Evolutionary conservation across 2,888 invertebrate genomes (phyloP).

Genomic region (Parasteatoda lunata): DNA sequence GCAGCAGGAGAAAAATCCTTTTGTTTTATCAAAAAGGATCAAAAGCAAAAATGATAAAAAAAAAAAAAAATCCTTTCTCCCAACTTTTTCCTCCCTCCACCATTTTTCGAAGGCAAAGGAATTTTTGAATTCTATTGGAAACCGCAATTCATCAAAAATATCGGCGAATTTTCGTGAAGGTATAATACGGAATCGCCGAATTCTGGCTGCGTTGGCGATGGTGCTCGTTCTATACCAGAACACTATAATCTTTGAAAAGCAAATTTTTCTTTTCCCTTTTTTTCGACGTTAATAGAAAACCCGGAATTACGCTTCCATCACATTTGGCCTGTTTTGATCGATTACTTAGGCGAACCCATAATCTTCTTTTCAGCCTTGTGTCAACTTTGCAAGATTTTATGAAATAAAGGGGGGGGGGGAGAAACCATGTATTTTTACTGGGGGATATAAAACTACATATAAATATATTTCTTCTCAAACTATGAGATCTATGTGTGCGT

Average conservation of each 20-base stretch:
- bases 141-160: slow-evolving; percentile 59
- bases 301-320: slow-evolving; percentile 51
- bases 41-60: neutral
- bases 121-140: slow-evolving; percentile 54
- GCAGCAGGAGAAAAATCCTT: slow-evolving; percentile 13
- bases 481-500: neutral
- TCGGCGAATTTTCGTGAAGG: slow-evolving; percentile 20
- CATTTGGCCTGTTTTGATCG: slow-evolving; percentile 55
- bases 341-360: slow-evolving; percentile 41
- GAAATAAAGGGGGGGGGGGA: neutral
- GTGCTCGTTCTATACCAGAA: neutral
- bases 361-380: slow-evolving; percentile 56
- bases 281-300: slow-evolving; percentile 49
- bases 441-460: neutral
- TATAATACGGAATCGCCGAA: slow-evolving; percentile 33
- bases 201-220: neutral
- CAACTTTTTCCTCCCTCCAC: slow-evolving; percentile 23
- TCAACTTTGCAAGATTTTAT: slow-evolving; percentile 39
- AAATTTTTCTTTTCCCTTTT: slow-evolving; percentile 1
- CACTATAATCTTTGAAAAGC: slow-evolving; percentile 34
- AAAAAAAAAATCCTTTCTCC: slow-evolving; percentile 6
- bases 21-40: slow-evolving; percentile 9
- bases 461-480: neutral
- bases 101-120: slow-evolving; percentile 7
- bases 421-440: neutral